Evolutionary conservation across 2,888 invertebrate species (phyloP).

Genomic region (Polyploca ridens): DNA sequence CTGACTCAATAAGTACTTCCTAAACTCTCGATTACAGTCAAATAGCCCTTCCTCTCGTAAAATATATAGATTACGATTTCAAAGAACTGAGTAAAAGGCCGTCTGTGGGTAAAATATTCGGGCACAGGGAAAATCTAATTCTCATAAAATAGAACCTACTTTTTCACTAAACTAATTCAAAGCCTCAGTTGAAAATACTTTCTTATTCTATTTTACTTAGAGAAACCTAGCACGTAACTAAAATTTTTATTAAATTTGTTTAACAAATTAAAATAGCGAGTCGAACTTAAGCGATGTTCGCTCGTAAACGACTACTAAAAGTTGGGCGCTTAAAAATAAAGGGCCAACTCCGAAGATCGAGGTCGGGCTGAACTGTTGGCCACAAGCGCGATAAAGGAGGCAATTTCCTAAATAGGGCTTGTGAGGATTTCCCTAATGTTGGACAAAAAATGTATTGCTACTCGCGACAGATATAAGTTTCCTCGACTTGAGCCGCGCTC

Average conservation of each 20-base stretch:
- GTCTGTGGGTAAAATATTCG: slow-evolving; percentile 29
- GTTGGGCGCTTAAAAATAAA: slow-evolving; percentile 51
- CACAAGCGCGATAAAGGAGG: slow-evolving; percentile 73
- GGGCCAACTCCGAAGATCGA: slow-evolving; percentile 43
- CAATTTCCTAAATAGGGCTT: slow-evolving; percentile 79
- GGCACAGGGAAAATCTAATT: slow-evolving; percentile 9
- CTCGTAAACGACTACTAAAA: slow-evolving; percentile 48
- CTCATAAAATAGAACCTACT: slow-evolving; percentile 30
- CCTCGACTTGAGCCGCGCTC: slow-evolving; percentile 34
- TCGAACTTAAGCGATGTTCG: slow-evolving; percentile 29
- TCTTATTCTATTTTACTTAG: slow-evolving; percentile 18
- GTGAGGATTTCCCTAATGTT: slow-evolving; percentile 76
- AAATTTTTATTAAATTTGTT: slow-evolving; percentile 41
- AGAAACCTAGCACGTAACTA: slow-evolving; percentile 25
- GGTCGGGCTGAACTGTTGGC: slow-evolving; percentile 57
- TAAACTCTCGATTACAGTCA: slow-evolving; percentile 37
- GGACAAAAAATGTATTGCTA: slow-evolving; percentile 74
- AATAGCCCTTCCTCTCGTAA: slow-evolving; percentile 30
- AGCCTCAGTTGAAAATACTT: slow-evolving; percentile 25
- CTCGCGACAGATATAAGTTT: slow-evolving; percentile 51
- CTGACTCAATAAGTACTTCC: slow-evolving; percentile 24
- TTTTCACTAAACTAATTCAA: slow-evolving; percentile 36
- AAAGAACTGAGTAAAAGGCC: slow-evolving; percentile 28
- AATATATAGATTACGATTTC: slow-evolving; percentile 35
- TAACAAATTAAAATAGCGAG: slow-evolving; percentile 37